phyloP scores from a whole-genome alignment of 2,113 vertebrate species.

The Anarhynchus alexandrinus region DNA sequence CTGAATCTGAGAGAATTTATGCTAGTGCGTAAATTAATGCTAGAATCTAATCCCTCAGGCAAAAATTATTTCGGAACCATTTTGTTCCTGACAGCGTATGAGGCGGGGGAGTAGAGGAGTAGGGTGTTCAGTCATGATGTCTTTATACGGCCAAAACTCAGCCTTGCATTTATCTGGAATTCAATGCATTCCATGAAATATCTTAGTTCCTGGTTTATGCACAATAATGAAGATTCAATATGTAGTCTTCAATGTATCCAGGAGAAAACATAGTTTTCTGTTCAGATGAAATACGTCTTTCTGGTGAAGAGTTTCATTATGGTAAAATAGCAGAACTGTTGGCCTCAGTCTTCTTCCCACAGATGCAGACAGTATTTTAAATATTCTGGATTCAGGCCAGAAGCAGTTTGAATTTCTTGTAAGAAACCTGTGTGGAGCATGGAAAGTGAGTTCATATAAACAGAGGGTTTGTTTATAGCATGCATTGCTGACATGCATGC shows the following conservation, averaged over 20 bases:
- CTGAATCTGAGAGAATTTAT: neutral
- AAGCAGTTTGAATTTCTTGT: neutral
- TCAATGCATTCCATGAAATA: neutral
- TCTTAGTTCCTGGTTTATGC: neutral
- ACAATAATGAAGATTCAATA: neutral
- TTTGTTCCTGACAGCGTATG: neutral
- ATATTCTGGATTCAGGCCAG: neutral
- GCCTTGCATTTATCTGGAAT: neutral
- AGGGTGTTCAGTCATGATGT: neutral
- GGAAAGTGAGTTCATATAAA: neutral
- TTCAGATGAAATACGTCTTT: neutral
- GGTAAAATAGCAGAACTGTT: neutral
- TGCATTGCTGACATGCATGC: neutral
- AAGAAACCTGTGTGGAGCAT: neutral
- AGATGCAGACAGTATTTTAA: neutral
- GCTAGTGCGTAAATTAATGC: neutral
- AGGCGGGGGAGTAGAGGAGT: fast-evolving
- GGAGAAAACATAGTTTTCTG: neutral
- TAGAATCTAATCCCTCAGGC: neutral
- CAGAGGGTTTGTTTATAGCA: neutral
- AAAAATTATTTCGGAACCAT: neutral
- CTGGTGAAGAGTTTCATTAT: neutral
- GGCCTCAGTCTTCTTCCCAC: neutral
- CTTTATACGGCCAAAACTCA: neutral
- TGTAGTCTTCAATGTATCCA: neutral